Base-by-base conservation (phyloP, 2,113 vertebrate species). In the Mesembrinibis cayennensis region DNA sequence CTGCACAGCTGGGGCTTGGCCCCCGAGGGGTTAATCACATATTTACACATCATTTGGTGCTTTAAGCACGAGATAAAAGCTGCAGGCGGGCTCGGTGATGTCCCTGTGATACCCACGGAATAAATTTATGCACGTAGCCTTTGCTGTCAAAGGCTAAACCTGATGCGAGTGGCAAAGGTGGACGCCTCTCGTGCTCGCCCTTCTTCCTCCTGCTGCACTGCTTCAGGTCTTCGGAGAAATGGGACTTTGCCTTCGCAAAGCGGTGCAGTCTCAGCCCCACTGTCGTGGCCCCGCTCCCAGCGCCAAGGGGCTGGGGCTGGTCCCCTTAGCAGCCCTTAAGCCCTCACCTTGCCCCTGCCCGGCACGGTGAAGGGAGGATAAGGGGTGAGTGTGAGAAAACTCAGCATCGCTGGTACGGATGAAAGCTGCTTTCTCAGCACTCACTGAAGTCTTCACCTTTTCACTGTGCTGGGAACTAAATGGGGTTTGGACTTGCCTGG, bases 201-300 rank as follows among this genome's bases (percentile, higher is more conserved):
- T 20, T n/a, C 44, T 34, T 50, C 21, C 32, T 50, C 17, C 49
- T 11, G 16, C 52, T 15, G 38, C 12, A 6, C 7, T 8, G 2
- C 55, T 36, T 32, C 30, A 36, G 40, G 27, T 6, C 30, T 38
- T 23, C 27, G 3, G 42, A 27, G 63, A 16, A 58, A 25, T 0
- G n/a, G 18, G 61, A 5, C 23, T 66, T 47, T 2, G 63, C 22
- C 59, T 1, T 11, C 0, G 23, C 34, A 26, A 18, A 53, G 25
- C 0, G 3, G 9, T 2, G 40, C 4, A 7, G 21, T 1, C 45
- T 25, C 29, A 16, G 38, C 42, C 23, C 56, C 0, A 1, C 8
- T 6, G 18, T 47, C 32, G 0, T 5, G 36, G 83, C 29, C 36
- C 25, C 1, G 1, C 52, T 71, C 16, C 61, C 30, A 2, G 27